A percentile compares a stretch with the other conserved stretches of the same genome.
These are phyloP conservation scores for Brevimyrus niger DNA, from an alignment of 2,113 vertebrate species.

Conservation along the genomic window DNA sequence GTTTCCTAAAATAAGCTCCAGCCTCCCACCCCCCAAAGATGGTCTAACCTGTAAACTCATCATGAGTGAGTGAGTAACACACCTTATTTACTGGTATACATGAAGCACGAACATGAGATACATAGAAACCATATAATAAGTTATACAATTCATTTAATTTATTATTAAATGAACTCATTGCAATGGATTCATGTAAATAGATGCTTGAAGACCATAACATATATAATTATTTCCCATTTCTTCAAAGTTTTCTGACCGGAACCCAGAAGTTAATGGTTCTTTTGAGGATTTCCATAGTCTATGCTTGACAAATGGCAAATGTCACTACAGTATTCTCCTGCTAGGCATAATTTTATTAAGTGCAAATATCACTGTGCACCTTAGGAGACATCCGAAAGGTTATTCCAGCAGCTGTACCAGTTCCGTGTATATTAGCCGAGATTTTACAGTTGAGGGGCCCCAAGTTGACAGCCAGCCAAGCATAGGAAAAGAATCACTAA, in stretches of 20 bases:
- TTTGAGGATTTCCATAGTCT: slow-evolving; percentile 58
- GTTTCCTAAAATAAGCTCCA: not conserved
- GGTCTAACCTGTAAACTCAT: not conserved
- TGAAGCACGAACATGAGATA: not conserved
- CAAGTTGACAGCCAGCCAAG: slow-evolving; percentile 58
- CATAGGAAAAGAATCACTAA: slow-evolving; percentile 54
- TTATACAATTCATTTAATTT: not conserved
- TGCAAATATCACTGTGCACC: slow-evolving; percentile 74
- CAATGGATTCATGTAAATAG: not conserved
- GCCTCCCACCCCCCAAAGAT: not conserved
- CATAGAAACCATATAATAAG: not conserved
- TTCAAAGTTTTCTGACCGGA: slow-evolving; percentile 23
- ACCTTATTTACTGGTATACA: not conserved
- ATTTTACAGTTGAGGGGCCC: slow-evolving; percentile 51
- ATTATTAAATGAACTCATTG: not conserved
- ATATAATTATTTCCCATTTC: not conserved
- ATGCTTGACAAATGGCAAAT: slow-evolving; percentile 75
- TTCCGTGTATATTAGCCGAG: slow-evolving; percentile 64
- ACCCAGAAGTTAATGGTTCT: slow-evolving; percentile 60
- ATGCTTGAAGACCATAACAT: not conserved
- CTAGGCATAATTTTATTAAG: slow-evolving; percentile 76
- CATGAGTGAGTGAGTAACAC: not conserved
- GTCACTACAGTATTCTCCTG: slow-evolving; percentile 72
- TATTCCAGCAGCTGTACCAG: slow-evolving; percentile 69
- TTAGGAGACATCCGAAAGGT: slow-evolving; percentile 72